A percentile compares a stretch with the other conserved stretches of the same genome.
Evolutionary conservation across 2,113 vertebrate genomes (phyloP).

Genomic region (Macrotus californicus): DNA sequence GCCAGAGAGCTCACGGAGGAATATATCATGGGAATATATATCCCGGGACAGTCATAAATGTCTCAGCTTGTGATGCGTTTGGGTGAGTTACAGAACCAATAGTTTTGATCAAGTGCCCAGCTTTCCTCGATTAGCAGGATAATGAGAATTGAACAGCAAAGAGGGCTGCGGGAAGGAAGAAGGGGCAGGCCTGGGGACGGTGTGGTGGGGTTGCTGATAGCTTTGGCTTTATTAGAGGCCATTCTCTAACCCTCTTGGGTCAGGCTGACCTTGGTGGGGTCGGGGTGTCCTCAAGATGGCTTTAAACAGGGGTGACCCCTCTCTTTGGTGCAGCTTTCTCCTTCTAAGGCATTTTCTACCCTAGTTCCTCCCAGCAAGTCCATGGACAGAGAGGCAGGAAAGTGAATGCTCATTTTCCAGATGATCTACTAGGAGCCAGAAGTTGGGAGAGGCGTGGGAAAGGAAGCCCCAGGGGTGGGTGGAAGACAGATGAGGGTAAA

Average conservation of each 20-base stretch:
- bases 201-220: neutral
- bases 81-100: conserved; percentile 66
- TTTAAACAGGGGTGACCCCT: neutral
- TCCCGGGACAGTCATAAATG: conserved; percentile 38
- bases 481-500: rapidly evolving
- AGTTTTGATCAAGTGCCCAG: conserved; percentile 61
- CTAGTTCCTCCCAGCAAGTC: neutral
- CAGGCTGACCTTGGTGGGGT: neutral
- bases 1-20: neutral
- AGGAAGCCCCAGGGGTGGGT: rapidly evolving
- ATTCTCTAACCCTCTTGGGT: neutral
- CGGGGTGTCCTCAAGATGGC: neutral
- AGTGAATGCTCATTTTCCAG: neutral
- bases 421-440: rapidly evolving
- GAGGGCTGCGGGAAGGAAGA: neutral
- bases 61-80: conserved; percentile 37
- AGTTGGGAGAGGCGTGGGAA: neutral
- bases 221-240: neutral
- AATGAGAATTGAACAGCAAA: conserved; percentile 39
- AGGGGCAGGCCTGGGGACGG: neutral
- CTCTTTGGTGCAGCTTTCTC: neutral
- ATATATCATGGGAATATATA: conserved; percentile 41
- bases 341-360: neutral
- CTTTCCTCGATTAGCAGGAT: conserved; percentile 56
- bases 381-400: neutral